Conservation (phyloP, 2,797 vertebrate species). For the Esox masquinongy region DNA sequence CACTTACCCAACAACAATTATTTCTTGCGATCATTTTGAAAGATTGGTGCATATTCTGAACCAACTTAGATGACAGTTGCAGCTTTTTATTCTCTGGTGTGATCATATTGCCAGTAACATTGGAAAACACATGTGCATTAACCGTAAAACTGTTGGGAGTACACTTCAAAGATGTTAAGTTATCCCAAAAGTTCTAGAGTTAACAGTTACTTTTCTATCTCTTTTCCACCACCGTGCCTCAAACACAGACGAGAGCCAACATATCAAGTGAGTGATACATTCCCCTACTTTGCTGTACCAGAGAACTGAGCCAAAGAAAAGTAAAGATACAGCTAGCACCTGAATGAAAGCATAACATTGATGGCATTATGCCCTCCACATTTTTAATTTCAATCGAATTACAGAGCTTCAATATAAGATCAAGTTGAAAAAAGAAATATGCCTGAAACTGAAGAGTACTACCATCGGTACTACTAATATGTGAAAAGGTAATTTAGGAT, state of each 20-base stretch:
- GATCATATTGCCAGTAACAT: conserved; percentile 94
- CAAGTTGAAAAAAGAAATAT: background rate
- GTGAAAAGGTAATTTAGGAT: background rate
- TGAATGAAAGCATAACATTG: background rate
- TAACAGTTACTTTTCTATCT: conserved; percentile 53
- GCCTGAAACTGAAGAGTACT: background rate
- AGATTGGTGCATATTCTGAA: conserved; percentile 95
- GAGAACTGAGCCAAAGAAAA: conserved; percentile 8
- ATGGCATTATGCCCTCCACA: background rate
- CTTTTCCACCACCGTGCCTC: conserved; percentile 81
- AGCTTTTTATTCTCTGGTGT: conserved; percentile 78
- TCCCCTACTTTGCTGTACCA: conserved; percentile 1
- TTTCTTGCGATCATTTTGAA: conserved; percentile 79
- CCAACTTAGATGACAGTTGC: conserved; percentile 99
- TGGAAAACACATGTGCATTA: conserved; percentile 66
- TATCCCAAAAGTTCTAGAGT: conserved; percentile 50
- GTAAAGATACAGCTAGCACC: conserved; percentile 1
- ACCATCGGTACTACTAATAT: background rate
- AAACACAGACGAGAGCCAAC: conserved; percentile 63
- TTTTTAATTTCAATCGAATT: background rate
- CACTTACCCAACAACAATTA: conserved; percentile 91
- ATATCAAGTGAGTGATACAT: background rate
- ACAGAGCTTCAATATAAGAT: background rate
- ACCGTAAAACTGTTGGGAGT: conserved; percentile 55
- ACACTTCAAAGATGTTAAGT: conserved; percentile 57